Percentiles rank a stretch among this genome's conserved stretches.
Conservation (phyloP, 2,888 invertebrate species). For the Heliconius ismenius region DNA sequence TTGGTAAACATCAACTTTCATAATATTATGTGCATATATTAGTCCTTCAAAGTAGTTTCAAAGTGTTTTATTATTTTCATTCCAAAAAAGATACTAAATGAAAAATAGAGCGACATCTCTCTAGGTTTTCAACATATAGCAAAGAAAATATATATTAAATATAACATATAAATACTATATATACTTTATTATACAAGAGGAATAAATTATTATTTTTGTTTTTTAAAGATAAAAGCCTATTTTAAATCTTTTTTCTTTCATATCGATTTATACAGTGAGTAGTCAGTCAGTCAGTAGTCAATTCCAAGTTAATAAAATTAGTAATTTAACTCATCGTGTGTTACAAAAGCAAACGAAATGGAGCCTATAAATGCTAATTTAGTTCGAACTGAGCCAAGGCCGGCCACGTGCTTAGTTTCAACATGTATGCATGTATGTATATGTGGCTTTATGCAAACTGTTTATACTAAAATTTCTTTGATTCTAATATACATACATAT, state of each 20-base stretch:
- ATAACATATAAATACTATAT: too few species aligned
- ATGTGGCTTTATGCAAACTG: constrained; percentile 22
- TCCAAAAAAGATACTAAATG: too few species aligned
- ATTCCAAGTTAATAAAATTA: constrained; percentile 26
- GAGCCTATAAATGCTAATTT: constrained; percentile 31
- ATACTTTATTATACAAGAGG: too few species aligned
- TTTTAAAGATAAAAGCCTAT: too few species aligned
- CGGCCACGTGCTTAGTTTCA: constrained; percentile 47
- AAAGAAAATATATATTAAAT: too few species aligned
- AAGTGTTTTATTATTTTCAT: too few species aligned
- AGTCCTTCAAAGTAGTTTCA: background rate
- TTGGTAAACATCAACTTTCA: background rate
- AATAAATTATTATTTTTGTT: too few species aligned
- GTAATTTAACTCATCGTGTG: constrained; percentile 26
- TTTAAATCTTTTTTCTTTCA: background rate
- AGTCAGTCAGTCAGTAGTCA: background rate
- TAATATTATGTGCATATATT: too few species aligned
- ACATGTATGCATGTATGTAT: constrained; percentile 36
- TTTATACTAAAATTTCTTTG: background rate
- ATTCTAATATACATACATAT: background rate
- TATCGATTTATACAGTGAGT: background rate
- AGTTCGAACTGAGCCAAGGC: constrained; percentile 49
- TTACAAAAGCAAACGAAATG: constrained; percentile 31
- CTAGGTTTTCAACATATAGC: too few species aligned
- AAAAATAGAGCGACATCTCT: too few species aligned